Percentiles rank a stretch among this genome's conserved stretches.
These are phyloP conservation scores for Notocelia uddmanniana DNA, from an alignment of 2,888 invertebrate species.

Conservation along the genomic window DNA sequence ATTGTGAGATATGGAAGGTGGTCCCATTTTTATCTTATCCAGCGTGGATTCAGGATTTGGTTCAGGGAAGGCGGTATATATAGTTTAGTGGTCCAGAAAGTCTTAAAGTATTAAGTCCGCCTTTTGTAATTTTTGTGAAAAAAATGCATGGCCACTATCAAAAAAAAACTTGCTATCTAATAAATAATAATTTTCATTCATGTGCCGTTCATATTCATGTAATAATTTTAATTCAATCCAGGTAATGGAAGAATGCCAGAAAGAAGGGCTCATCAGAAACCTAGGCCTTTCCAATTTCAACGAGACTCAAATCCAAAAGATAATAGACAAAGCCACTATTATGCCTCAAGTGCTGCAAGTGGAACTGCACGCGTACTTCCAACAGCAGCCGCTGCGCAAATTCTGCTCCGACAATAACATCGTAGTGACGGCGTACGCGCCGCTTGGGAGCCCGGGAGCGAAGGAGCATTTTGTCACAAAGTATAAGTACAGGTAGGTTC, in stretches of 20 bases:
- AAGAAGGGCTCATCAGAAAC: constrained; percentile 87
- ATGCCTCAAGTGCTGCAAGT: constrained; percentile 91
- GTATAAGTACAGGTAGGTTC: constrained; percentile 85
- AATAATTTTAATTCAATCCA: constrained; percentile 55
- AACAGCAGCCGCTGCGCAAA: constrained; percentile 88
- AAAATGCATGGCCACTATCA: neutral
- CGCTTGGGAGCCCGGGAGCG: constrained; percentile 90
- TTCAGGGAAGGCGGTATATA: too few relatives aligned
- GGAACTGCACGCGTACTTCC: constrained; percentile 92
- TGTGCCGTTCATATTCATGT: neutral
- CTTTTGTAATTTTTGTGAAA: neutral
- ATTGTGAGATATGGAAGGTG: constrained; percentile 90
- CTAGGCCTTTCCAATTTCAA: constrained; percentile 94
- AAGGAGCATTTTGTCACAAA: constrained; percentile 87
- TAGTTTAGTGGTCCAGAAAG: too few relatives aligned
- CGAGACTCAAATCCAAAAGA: constrained; percentile 87
- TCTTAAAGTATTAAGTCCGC: neutral
- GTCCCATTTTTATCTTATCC: neutral
- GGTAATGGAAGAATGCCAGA: constrained; percentile 90
- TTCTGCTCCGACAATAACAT: constrained; percentile 88
- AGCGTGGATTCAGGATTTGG: neutral
- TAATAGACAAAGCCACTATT: constrained; percentile 86
- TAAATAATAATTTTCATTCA: too few relatives aligned
- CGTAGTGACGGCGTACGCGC: constrained; percentile 89
- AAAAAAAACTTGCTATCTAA: too few relatives aligned